Percentiles rank a stretch among this genome's conserved stretches.
Conservation (phyloP, 1,140 invertebrate species). For the Drosophila repletoides region DNA sequence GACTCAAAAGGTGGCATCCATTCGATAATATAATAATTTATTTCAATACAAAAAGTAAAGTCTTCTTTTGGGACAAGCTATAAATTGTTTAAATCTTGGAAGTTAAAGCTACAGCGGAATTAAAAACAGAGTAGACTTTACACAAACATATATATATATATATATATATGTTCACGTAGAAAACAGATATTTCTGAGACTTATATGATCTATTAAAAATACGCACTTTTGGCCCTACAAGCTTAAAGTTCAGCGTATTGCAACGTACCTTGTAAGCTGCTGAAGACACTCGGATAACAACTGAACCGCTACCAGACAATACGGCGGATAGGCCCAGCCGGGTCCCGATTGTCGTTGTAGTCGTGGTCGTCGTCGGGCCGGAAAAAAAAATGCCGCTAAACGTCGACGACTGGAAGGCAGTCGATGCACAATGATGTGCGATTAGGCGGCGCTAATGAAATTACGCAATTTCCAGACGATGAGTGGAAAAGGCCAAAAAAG, state of each 20-base stretch:
- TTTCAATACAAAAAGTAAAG: too few relatives aligned
- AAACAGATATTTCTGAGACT: too few relatives aligned
- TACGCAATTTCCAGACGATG: conserved; percentile 57
- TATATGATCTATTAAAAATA: background rate
- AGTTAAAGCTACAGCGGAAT: too few relatives aligned
- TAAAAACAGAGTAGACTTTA: too few relatives aligned
- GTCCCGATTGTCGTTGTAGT: background rate
- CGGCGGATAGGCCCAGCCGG: conserved; percentile 3
- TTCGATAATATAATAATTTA: too few relatives aligned
- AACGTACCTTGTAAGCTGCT: conserved; percentile 11
- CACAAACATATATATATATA: too few relatives aligned
- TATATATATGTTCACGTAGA: too few relatives aligned
- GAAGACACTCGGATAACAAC: conserved; percentile 35
- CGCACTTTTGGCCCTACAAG: background rate
- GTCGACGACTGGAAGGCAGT: conserved; percentile 40
- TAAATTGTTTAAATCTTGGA: too few relatives aligned
- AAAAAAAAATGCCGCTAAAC: conserved; percentile 11
- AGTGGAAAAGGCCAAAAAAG: background rate
- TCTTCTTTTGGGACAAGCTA: too few relatives aligned
- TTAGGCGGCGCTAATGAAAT: conserved; percentile 52
- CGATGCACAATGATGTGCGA: conserved; percentile 34
- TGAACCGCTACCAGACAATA: conserved; percentile 17
- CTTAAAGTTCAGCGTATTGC: background rate
- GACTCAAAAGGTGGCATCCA: too few relatives aligned
- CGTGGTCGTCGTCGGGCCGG: background rate